phyloP scores from a whole-genome alignment of 2,113 vertebrate genomes.

The Smithornis capensis region DNA sequence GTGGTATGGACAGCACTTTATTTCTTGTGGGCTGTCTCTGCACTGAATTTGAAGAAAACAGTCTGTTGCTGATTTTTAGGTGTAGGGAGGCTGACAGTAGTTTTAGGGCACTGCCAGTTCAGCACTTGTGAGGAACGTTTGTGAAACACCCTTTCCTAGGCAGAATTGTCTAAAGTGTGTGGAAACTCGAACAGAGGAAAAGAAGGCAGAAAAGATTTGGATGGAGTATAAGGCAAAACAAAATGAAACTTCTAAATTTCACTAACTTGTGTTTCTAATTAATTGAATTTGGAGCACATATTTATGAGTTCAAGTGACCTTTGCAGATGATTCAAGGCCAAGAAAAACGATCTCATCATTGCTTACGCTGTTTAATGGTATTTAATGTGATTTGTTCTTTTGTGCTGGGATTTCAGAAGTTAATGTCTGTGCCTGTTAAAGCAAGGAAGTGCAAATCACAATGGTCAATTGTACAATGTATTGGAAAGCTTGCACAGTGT shows the following conservation, averaged over 20 bases:
- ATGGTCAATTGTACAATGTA: background rate
- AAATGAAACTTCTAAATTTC: slow-evolving; percentile 41
- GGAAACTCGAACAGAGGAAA: slow-evolving; percentile 50
- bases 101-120: background rate
- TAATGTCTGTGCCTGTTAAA: slow-evolving; percentile 22
- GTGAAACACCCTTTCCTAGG: slow-evolving; percentile 27
- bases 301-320: slow-evolving; percentile 65
- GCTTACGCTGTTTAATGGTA: slow-evolving; percentile 1
- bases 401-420: background rate
- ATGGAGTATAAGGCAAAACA: slow-evolving; percentile 54
- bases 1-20: background rate
- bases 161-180: slow-evolving; percentile 29
- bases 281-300: slow-evolving; percentile 56
- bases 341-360: slow-evolving; percentile 24
- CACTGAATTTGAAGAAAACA: background rate
- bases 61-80: background rate
- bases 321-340: slow-evolving; percentile 47
- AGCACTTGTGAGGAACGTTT: background rate
- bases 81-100: background rate
- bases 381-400: background rate
- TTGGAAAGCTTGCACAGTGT: background rate
- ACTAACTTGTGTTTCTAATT: slow-evolving; percentile 69
- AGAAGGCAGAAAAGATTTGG: slow-evolving; percentile 46
- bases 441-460: background rate
- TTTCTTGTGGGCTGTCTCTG: background rate